Conservation (phyloP, 2,113 vertebrate genomes). For the Genyomyrus donnyi region DNA sequence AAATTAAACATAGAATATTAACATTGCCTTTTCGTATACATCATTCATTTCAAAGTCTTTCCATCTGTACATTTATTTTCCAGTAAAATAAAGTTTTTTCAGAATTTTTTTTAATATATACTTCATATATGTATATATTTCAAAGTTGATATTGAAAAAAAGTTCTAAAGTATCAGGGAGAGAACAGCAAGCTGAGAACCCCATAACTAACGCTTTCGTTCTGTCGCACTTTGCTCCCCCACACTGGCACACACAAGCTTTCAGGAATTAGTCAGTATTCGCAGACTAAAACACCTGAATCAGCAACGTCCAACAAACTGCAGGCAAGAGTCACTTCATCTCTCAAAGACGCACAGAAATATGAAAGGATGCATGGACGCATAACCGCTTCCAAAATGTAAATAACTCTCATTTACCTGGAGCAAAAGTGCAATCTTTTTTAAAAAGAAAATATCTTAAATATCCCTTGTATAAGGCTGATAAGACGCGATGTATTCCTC, state of each 20-base stretch:
- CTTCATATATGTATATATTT: not conserved
- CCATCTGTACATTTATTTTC: not conserved
- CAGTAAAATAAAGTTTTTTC: not conserved
- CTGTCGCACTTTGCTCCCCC: not conserved
- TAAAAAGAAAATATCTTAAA: conserved; percentile 15
- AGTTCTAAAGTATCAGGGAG: not conserved
- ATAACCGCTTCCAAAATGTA: not conserved
- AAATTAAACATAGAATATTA: not conserved
- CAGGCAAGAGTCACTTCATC: not conserved
- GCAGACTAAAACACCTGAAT: conserved; percentile 1
- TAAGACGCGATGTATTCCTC: conserved; percentile 2
- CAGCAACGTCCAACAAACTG: not conserved
- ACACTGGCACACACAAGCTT: not conserved
- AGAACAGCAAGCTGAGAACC: not conserved
- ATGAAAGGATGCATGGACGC: not conserved
- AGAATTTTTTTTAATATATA: not conserved
- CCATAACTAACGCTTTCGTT: not conserved
- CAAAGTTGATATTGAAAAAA: not conserved
- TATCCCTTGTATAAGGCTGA: conserved; percentile 15
- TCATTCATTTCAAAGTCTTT: not conserved
- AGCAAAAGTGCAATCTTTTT: conserved; percentile 35
- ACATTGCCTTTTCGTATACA: not conserved
- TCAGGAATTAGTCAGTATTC: not conserved
- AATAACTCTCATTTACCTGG: conserved; percentile 40
- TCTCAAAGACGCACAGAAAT: not conserved